Evolutionary conservation across 1,140 invertebrate genomes (phyloP), one percentile per base, ranked within the genome.

Genomic region (Atopsyche davidsoni): DNA sequence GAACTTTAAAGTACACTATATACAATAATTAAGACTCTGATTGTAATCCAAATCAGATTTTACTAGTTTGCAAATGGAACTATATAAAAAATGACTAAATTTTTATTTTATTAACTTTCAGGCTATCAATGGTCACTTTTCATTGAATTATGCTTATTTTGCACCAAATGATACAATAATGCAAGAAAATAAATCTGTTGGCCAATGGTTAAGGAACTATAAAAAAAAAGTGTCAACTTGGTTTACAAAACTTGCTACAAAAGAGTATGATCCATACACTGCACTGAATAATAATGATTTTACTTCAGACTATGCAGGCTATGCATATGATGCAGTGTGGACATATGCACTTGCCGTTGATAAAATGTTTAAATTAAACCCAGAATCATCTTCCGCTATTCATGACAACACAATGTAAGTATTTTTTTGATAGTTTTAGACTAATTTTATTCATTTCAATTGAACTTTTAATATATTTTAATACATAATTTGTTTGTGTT

Each of bases 301-400:
- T 18, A 32, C 70, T 16, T 78, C 75, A 21, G 69, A 78, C 39
- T 91, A 87, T 66, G 86, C 81, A 6, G 84, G 85, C 1, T 91
- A 83, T 59, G 78, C 80, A 0, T 92, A 92, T 64, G 89, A 92
- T 69, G 88, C 87, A 0, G 83, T 90, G 34, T 92, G 89, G 89
- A 80, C 81, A 1, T 91, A 87, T 64, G 89, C 86, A 4, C 69
- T 79, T 13, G 87, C 86, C 1, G 64, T 87, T 14, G 78, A 87
- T 58, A 71, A 76, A 53, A 65, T 89, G 0, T 60, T 84, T 0
- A 77, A 73, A 38, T 74, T 19, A 28, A 39, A 58, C 41, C 51
- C 56, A 70, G 75, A 78, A 23, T 74, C 76, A 32, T 59, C 81
- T 2, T 70, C 79, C 21, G 71, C 76, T 56, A 61, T 86, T 10